Base-by-base conservation (phyloP, 2,888 invertebrate genomes). In the Electrophaes corylata region DNA sequence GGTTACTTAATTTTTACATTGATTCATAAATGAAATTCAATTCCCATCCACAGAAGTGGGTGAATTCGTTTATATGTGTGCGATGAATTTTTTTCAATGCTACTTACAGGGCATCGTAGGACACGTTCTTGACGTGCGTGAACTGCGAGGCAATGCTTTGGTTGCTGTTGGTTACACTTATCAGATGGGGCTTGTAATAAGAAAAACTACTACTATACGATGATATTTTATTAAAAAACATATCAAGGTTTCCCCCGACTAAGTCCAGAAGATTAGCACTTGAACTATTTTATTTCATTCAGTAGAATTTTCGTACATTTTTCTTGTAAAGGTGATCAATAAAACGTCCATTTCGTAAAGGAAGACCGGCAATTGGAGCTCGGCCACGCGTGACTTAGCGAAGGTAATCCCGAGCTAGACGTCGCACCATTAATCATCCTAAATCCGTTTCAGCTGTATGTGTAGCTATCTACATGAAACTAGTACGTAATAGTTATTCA, bases 401-500 rank as follows among this genome's bases (percentile, higher is more conserved):
- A 69, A 71, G 72, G 69, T 71, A 73, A 75, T 73, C 66, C 65
- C 57, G 51, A 49, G 49, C 60, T 60, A 50, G 55, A 62, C 60
- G 57, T 58, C 58, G 61, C 62, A 50, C 63, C 62, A 73, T 72
- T 73, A 71, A 75, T 73, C 71, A 74, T 64, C 46, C 61, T 49
- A 44, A 57, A 67, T 58, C 65, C 62, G 65, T 69, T 70, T 60
- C 67, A 56, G 57, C 57, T 57, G 40, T 8, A 29, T 37, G 37
- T 37, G 37, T 16, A 16, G 8, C 16, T 62, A 66, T 59, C 58
- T 65, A 64, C 58, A 67, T 51, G 53, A 58, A 69, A 41, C 55
- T 60, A 62, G 8, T 23, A 52, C 43, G 23, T 39, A 14, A 49
- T 29, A 49, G 37, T 49, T 39, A 37, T 35, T 35, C 35, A 35